Base-by-base conservation (phyloP, 2,888 invertebrate genomes). In the Drosophila diplacantha region DNA sequence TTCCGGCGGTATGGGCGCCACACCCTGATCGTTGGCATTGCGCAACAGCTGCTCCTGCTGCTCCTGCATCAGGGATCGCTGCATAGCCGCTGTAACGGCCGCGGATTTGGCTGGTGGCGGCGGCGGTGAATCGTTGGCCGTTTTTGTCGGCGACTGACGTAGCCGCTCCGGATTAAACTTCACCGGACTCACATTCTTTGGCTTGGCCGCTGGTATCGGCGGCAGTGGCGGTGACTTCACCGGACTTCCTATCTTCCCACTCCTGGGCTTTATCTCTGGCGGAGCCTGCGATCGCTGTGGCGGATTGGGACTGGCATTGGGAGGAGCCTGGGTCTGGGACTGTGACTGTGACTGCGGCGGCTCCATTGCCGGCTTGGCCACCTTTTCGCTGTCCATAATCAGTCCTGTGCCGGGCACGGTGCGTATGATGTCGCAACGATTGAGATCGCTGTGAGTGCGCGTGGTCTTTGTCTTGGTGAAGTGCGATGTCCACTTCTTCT, bases 401-500 rank as follows among this genome's bases (percentile, higher is more conserved):
- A 90, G 81, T 31, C 89, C 89, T 0, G 89, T 90, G 64, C 92
- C 90, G 26, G 90, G 90, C 66, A 90, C 88, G 1, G 88, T 87
- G 50, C 89, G 85, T 71, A 89, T 89, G 24, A 89, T 89, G 67
- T 89, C 89, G 74, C 88, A 89, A 26, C 89, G 91, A 85, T 91
- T 92, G 11, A 91, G 91, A 87, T 93, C 93, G 81, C 92, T 92
- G 76, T 91, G 91, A 65, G 90, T 90, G 59, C 92, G 89, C 71
- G 89, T 76, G 7, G 92, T 91, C 73, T 93, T 92, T 51, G 93
- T 91, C 89, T 95, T 95, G 63, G 94, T 93, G 87, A 96, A 96
- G 88, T 95, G 96, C 65, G 95, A 94, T 31, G 96, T 96, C 96
- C 96, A 96, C 89, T 96, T 96, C 85, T 93, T 93, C 86, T 96